A percentile compares a stretch with the other conserved stretches of the same genome.
phyloP scores from a whole-genome alignment of 2,888 invertebrate genomes.

The Brenthis ino region DNA sequence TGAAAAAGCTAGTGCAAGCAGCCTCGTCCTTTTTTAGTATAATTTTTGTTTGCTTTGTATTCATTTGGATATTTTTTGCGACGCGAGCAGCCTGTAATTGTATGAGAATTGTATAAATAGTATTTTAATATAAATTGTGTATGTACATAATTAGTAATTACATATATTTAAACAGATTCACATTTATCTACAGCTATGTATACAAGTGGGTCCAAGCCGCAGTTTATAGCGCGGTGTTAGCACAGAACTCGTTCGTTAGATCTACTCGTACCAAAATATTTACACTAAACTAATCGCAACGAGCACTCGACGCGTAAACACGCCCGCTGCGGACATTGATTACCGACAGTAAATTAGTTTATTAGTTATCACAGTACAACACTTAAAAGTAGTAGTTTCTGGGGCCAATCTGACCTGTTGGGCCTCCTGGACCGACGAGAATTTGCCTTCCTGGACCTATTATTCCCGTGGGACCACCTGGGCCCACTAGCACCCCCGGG shows the following conservation, averaged over 20 bases:
- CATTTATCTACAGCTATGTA: slow-evolving; percentile 3
- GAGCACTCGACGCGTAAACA: slow-evolving; percentile 34
- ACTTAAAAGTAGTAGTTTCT: slow-evolving; percentile 65
- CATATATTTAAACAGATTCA: slow-evolving; percentile 15
- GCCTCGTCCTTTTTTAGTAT: slow-evolving; percentile 18
- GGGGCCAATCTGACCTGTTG: slow-evolving; percentile 64
- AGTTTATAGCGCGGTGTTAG: slow-evolving; percentile 36
- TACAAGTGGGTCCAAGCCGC: slow-evolving; percentile 16
- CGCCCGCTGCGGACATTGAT: slow-evolving; percentile 25
- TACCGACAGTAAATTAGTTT: slow-evolving; percentile 43
- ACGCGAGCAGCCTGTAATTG: slow-evolving; percentile 34
- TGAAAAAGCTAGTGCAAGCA: background rate
- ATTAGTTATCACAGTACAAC: slow-evolving; percentile 51
- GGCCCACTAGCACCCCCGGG: slow-evolving; percentile 61
- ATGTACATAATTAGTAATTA: slow-evolving; percentile 11
- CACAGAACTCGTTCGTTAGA: slow-evolving; percentile 38
- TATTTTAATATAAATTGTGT: background rate
- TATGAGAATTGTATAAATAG: background rate
- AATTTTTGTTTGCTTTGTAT: slow-evolving; percentile 1
- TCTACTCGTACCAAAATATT: slow-evolving; percentile 44
- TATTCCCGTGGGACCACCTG: slow-evolving; percentile 63
- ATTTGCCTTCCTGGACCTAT: slow-evolving; percentile 55
- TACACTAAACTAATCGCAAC: slow-evolving; percentile 40
- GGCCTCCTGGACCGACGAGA: slow-evolving; percentile 78
- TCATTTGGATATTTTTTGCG: slow-evolving; percentile 24